phyloP scores from a whole-genome alignment of 35 echinoderm and acorn worm species.

The Apostichopus parvimensis region DNA sequence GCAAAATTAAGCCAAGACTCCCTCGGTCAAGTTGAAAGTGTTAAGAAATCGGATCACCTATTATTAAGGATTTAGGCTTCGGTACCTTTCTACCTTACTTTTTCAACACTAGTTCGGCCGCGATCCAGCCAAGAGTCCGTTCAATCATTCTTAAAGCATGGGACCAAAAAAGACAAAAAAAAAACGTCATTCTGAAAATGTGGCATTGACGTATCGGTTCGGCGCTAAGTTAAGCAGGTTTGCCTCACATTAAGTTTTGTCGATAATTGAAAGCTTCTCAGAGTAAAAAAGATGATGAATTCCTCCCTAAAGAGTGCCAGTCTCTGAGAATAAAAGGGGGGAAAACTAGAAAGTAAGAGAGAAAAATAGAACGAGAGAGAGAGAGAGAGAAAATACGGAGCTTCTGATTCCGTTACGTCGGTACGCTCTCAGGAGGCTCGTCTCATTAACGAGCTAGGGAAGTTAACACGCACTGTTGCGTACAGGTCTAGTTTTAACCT shows the following conservation, averaged over 20 bases:
- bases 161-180: not conserved
- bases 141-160: slow-evolving; percentile 43
- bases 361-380: not conserved
- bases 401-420: not conserved
- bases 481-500: slow-evolving; percentile 26
- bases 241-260: slow-evolving; percentile 26
- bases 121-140: slow-evolving; percentile 6
- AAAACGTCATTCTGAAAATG: not conserved
- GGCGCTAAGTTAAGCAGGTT: slow-evolving; percentile 34
- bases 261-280: slow-evolving; percentile 50
- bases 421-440: slow-evolving; percentile 18
- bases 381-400: not conserved
- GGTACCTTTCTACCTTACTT: slow-evolving; percentile 15
- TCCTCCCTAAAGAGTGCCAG: slow-evolving; percentile 19
- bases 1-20: not conserved
- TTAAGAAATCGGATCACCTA: slow-evolving; percentile 34
- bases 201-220: slow-evolving; percentile 43
- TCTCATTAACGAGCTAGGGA: slow-evolving; percentile 13
- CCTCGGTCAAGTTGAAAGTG: slow-evolving; percentile 38
- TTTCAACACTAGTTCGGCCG: slow-evolving; percentile 38
- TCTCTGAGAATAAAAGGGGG: not conserved
- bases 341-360: not conserved
- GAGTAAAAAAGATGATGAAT: slow-evolving; percentile 47
- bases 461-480: slow-evolving; percentile 19
- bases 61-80: slow-evolving; percentile 9